These are phyloP conservation scores for Beris morrisii DNA, from an alignment of 2,888 invertebrate genomes.

Conservation along the genomic window DNA sequence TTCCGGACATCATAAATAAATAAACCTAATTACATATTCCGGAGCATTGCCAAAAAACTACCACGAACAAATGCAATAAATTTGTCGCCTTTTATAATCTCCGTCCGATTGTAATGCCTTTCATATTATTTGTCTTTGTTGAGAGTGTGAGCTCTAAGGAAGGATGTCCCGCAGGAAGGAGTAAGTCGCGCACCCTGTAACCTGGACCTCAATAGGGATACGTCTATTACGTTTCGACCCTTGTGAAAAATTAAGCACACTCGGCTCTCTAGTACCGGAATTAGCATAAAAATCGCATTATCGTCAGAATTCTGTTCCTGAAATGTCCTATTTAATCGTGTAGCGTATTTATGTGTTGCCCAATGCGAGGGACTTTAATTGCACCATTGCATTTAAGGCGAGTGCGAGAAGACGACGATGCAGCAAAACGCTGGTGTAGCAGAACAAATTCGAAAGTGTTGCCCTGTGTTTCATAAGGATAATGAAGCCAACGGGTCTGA, in stretches of 20 bases:
- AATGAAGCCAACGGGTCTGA: too few relatives aligned
- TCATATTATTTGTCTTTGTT: slow-evolving; percentile 15
- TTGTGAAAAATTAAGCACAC: slow-evolving; percentile 30
- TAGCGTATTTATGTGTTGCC: too few relatives aligned
- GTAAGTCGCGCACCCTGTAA: not conserved
- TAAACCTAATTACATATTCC: slow-evolving; percentile 37
- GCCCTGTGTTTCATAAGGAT: too few relatives aligned
- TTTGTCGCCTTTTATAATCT: slow-evolving; percentile 34
- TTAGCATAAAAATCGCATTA: slow-evolving; percentile 51
- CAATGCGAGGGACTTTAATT: too few relatives aligned
- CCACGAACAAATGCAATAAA: slow-evolving; percentile 39
- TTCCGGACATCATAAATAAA: slow-evolving; percentile 35
- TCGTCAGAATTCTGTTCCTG: slow-evolving; percentile 42
- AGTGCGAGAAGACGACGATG: too few relatives aligned
- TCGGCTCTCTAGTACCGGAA: slow-evolving; percentile 38
- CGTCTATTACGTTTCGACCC: slow-evolving; percentile 6
- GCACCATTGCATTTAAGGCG: too few relatives aligned
- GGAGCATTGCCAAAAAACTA: slow-evolving; percentile 39
- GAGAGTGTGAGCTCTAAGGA: not conserved
- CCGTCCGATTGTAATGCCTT: slow-evolving; percentile 19
- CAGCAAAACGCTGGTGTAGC: too few relatives aligned
- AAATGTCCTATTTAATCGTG: slow-evolving; percentile 22
- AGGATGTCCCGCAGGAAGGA: not conserved
- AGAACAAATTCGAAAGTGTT: too few relatives aligned
- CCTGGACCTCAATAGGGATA: not conserved